Percentiles rank a stretch among this genome's conserved stretches.
Evolutionary conservation across 2,888 invertebrate species (phyloP).

Genomic region (Ctena decussata): DNA sequence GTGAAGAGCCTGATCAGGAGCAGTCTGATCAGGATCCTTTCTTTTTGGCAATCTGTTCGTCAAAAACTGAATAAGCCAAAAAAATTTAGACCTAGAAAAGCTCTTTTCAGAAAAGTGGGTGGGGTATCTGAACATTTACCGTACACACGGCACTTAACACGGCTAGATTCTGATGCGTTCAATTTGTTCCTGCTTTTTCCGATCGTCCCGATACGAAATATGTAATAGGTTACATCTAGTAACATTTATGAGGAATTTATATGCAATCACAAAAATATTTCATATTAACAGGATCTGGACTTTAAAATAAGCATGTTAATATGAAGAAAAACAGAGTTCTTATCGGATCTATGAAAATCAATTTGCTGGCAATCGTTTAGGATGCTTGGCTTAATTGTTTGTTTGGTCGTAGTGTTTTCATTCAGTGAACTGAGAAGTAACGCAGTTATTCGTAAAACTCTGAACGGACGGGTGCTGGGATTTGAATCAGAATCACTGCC

Average conservation of each 20-base stretch:
- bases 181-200: background rate
- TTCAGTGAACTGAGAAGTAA: background rate
- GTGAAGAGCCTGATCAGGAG: no score
- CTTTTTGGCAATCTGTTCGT: no score
- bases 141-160: background rate
- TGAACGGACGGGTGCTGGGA: constrained; percentile 9
- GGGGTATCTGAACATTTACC: no score
- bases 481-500: background rate
- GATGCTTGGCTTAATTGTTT: background rate
- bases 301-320: background rate
- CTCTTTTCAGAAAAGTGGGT: no score
- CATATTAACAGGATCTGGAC: background rate
- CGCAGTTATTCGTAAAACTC: background rate
- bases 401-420: background rate
- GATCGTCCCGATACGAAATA: background rate
- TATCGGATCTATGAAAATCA: background rate
- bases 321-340: background rate
- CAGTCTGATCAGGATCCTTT: no score
- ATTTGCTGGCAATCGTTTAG: background rate
- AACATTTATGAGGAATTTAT: background rate
- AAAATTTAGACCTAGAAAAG: no score
- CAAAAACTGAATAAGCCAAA: no score
- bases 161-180: background rate
- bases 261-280: background rate
- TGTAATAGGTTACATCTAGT: background rate